These are phyloP conservation scores for Lasioglossum vierecki DNA, from an alignment of 2,888 invertebrate genomes.

Conservation along the genomic window DNA sequence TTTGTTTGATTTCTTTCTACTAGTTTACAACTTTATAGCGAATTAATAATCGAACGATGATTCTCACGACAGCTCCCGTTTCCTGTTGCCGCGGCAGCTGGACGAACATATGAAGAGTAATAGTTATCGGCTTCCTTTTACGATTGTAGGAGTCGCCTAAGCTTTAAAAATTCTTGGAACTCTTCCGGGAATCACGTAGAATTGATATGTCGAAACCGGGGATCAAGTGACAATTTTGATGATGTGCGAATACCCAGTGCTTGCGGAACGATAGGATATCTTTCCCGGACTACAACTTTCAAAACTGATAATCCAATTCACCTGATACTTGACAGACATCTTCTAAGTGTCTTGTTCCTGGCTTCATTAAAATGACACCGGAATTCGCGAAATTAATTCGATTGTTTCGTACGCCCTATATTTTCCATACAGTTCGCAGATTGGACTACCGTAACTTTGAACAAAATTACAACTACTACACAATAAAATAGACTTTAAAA, in stretches of 20 bases:
- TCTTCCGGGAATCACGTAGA: background rate
- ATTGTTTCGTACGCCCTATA: background rate
- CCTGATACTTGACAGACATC: background rate
- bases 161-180: background rate
- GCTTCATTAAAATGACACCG: background rate
- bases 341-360: background rate
- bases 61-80: background rate
- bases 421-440: no score
- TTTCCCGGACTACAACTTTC: background rate
- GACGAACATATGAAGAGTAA: background rate
- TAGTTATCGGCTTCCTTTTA: background rate
- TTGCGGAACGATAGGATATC: background rate
- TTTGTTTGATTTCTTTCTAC: background rate
- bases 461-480: background rate
- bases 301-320: background rate
- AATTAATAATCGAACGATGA: background rate
- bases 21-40: background rate
- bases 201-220: background rate
- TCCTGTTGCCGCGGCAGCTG: background rate
- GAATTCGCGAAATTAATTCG: background rate
- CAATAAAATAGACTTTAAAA: no score
- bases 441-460: background rate
- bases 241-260: background rate
- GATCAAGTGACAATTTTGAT: background rate
- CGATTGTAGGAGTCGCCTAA: background rate